phyloP scores from a whole-genome alignment of 2,888 invertebrate genomes.

The Dasysyrphus tricinctus region DNA sequence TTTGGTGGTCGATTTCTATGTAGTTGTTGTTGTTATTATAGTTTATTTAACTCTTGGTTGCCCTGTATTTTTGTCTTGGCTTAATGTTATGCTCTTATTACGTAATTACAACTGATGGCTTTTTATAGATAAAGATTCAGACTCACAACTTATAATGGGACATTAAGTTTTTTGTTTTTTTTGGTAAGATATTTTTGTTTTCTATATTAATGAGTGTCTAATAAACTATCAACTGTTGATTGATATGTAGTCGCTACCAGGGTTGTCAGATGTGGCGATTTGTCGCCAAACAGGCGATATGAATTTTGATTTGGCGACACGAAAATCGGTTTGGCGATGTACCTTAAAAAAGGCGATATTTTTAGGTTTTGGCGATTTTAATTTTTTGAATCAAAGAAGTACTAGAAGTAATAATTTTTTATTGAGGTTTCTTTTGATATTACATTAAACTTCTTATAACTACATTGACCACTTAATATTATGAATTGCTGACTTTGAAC shows the following conservation, averaged over 20 bases:
- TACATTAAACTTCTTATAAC: too few relatives aligned
- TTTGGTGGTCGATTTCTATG: constrained; percentile 4
- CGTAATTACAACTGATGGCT: constrained; percentile 50
- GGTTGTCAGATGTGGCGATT: too few relatives aligned
- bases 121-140: constrained; percentile 55
- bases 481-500: too few relatives aligned
- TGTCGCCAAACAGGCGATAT: too few relatives aligned
- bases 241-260: constrained; percentile 66
- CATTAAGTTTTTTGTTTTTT: constrained; percentile 46
- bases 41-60: neutral
- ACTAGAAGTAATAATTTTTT: too few relatives aligned
- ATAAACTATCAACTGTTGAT: constrained; percentile 70
- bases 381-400: too few relatives aligned
- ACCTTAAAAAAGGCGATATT: too few relatives aligned
- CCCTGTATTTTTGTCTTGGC: constrained; percentile 28
- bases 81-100: constrained; percentile 51
- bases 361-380: too few relatives aligned
- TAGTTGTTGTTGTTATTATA: neutral
- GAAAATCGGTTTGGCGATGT: too few relatives aligned
- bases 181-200: constrained; percentile 30
- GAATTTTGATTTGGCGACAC: too few relatives aligned
- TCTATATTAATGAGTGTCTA: constrained; percentile 64
- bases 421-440: too few relatives aligned
- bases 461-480: too few relatives aligned
- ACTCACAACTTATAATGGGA: constrained; percentile 56